These are phyloP conservation scores for Irena cyanogastra DNA, from an alignment of 2,113 vertebrate genomes.

Conservation along the genomic window DNA sequence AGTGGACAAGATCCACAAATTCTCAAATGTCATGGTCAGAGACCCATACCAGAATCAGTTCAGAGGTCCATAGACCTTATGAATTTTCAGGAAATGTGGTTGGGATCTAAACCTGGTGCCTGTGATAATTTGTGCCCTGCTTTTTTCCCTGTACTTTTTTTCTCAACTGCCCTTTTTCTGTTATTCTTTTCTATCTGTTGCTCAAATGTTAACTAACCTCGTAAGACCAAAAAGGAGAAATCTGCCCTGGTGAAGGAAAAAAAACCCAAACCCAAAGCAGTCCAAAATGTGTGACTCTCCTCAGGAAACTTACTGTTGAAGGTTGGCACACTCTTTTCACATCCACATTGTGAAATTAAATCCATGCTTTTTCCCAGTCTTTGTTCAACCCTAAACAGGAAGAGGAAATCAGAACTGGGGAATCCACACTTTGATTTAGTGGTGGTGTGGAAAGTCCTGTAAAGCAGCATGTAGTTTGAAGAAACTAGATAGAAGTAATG, in stretches of 20 bases:
- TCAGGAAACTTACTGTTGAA: background rate
- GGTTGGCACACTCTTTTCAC: background rate
- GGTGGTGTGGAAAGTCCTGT: background rate
- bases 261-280: background rate
- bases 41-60: background rate
- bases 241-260: background rate
- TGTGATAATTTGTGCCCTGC: background rate
- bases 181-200: conserved; percentile 36
- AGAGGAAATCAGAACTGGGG: background rate
- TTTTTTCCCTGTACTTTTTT: background rate
- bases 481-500: background rate
- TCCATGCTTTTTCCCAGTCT: background rate
- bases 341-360: background rate
- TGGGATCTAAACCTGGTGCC: background rate
- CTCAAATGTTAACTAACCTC: background rate
- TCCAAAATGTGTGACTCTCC: background rate
- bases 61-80: background rate
- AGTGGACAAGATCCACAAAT: background rate
- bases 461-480: background rate
- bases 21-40: background rate
- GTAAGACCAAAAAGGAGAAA: background rate
- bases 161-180: background rate
- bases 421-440: background rate
- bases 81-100: background rate
- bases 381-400: background rate